Base-by-base conservation (phyloP, 2,113 vertebrate species). In the Mus spicilegus region DNA sequence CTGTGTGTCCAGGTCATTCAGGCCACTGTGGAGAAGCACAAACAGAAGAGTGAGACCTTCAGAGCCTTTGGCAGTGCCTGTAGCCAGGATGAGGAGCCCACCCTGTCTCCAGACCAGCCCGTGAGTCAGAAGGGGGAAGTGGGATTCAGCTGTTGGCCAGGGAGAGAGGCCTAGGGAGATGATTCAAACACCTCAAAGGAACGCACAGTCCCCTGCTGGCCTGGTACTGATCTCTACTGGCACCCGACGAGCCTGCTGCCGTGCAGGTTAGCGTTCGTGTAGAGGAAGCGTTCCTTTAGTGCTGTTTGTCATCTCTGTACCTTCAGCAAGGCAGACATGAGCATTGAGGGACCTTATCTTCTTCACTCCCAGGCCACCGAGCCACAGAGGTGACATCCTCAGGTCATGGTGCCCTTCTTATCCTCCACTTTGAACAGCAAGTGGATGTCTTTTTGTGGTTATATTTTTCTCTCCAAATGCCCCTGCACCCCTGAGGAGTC, bases 21-120 rank as follows among this genome's bases (percentile, higher is more conserved):
- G 97, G 99, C 99, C 92, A 99, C 99, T 5, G 99, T 99, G 36
- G 99, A 99, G 98, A 99, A 99, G 93, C 99, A 99, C 98, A 99
- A 99, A 96, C 99, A 99, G 98, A 99, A 99, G 97, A 99, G 99
- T 77, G 99, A 99, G 98, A 99, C 99, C 0, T 99, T 99, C 93
- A 99, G 99, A 98, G 99, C 99, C 85, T 99, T 99, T 98, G 99
- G 99, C 58, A 98, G 98, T 96, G 99, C 99, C 89, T 99, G 99
- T 95, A 98, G 99, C 96, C 99, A 99, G 94, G 99, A 99, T 3
- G 99, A 99, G 24, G 99, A 99, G 49, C 98, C 99, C 13, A 8
- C 39, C 65, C 49, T 61, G 92, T 72, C 98, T 87, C 98, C 99
- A 5, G 99, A 99, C 80, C 98, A 99, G 88, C 99, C 99, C 78